These are phyloP conservation scores for Rhodinocichla rosea DNA, from an alignment of 2,113 vertebrate genomes.

Conservation along the genomic window DNA sequence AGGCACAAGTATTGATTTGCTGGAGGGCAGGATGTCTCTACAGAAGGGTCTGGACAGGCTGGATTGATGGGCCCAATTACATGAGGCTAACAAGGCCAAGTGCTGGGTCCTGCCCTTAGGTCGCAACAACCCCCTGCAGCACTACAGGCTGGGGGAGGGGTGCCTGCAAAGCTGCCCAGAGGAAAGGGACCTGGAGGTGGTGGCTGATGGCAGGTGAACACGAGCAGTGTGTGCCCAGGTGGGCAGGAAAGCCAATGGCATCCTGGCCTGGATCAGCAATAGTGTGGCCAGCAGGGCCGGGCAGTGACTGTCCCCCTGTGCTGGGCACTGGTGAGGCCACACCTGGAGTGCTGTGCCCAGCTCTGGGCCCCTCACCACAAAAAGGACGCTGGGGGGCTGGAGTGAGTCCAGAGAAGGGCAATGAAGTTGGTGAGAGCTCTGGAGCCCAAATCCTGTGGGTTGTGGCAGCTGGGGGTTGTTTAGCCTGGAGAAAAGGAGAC, in stretches of 20 bases:
- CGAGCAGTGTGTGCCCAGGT: rapidly evolving
- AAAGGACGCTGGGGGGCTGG: not conserved
- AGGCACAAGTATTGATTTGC: not conserved
- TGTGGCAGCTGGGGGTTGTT: not conserved
- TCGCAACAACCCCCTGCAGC: not conserved
- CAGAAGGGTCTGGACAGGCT: not conserved
- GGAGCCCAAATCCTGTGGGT: not conserved
- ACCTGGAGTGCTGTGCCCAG: rapidly evolving
- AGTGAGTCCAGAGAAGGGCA: not conserved
- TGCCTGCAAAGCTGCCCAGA: not conserved
- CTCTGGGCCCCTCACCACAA: not conserved
- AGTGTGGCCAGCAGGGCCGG: not conserved
- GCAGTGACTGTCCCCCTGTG: rapidly evolving
- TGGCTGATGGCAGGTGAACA: too few species aligned
- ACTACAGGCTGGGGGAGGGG: not conserved
- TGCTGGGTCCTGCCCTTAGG: not conserved
- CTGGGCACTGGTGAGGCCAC: rapidly evolving
- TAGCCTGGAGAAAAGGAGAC: not conserved
- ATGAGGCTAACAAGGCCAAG: not conserved
- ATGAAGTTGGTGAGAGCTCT: rapidly evolving
- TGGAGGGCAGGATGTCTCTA: not conserved
- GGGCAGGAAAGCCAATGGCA: too few species aligned
- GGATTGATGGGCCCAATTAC: not conserved
- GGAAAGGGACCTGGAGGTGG: not conserved
- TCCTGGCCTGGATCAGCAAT: not conserved